Evolutionary conservation across 2,888 invertebrate species (phyloP), one percentile per base, ranked within the genome.

Genomic region (Rotaria macrura): DNA sequence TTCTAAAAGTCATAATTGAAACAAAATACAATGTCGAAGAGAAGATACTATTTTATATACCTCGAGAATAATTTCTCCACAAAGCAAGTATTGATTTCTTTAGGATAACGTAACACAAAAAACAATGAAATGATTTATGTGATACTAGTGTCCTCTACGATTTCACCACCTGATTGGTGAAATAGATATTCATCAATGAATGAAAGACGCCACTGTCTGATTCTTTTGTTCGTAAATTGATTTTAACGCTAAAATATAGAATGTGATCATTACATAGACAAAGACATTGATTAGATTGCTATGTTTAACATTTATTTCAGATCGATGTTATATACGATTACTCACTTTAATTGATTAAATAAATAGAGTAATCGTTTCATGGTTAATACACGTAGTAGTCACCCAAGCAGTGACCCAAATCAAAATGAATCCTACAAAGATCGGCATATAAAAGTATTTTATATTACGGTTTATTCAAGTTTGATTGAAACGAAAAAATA

Each of bases 371-470:
- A 65, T 34, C 34, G 17, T 29, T 65, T 34, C 74, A 79, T 79
- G 74, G 74, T 79, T 43, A 79, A 25, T 25, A 79, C 74, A n/a
- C 74, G 74, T 25, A 79, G 74, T 43, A 79, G 74, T 79, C 74
- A 79, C 43, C 74, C 74, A 43, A 79, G 43, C 43, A 25, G 43
- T 79, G 40, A 79, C 43, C 17, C 40, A 17, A 43, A 43, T 40
- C 6, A 40, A 40, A 79, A 79, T 43, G 74, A 43, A 23, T 40
- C 74, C 0, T 43, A 79, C 25, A 79, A 79, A 43, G 74, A 79
- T 43, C 74, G 74, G 43, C 74, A 79, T 79, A 43, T 79, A 25
- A 79, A 79, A 43, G 74, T 79, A 79, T 29, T 34, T 29, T 6
- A 10, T 57, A 57, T n/a, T n/a, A n/a, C n/a, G n/a, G n/a, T n/a